phyloP scores from a whole-genome alignment of 1,140 invertebrate species.

The Papilio polytes region DNA sequence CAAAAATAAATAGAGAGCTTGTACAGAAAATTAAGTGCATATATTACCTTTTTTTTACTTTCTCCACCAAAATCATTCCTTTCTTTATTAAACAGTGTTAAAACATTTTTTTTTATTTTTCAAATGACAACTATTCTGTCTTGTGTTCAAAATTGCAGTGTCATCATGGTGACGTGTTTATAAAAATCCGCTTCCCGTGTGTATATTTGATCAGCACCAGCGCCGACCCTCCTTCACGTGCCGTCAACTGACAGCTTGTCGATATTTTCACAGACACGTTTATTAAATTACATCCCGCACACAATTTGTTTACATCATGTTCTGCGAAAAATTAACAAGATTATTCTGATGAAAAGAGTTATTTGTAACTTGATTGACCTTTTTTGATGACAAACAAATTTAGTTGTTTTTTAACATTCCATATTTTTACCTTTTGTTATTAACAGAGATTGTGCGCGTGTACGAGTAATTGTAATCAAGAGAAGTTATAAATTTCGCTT shows the following conservation, averaged over 20 bases:
- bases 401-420: not conserved
- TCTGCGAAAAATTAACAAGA: conserved; percentile 1
- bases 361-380: not conserved
- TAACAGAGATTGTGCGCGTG: not conserved
- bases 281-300: conserved; percentile 7
- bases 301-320: not conserved
- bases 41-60: no score
- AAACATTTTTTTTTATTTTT: no score
- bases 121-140: no score
- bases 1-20: no score
- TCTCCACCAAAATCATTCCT: no score
- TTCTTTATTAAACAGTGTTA: no score
- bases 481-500: no score
- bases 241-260: not conserved
- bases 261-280: not conserved
- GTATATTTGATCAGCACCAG: not conserved
- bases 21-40: no score
- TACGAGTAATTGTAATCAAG: no score
- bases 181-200: not conserved
- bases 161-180: not conserved
- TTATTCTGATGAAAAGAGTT: not conserved
- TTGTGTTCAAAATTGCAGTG: not conserved
- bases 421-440: not conserved
- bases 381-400: conserved; percentile 8
- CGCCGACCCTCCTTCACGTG: not conserved